phyloP scores from a whole-genome alignment of 2,113 vertebrate species.

The Pipa parva region DNA sequence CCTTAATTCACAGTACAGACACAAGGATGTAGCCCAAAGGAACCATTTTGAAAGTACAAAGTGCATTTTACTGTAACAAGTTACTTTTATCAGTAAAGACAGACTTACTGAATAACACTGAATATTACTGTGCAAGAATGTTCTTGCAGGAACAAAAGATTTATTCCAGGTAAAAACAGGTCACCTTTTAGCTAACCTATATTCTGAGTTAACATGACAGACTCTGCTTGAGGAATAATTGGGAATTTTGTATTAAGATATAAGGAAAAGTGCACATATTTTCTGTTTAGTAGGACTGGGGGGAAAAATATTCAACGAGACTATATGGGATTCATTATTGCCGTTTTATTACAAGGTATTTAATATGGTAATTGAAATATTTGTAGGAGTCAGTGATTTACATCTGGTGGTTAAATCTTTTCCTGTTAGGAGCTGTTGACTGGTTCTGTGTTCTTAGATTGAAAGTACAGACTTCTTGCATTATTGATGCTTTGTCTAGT shows the following conservation, averaged over 20 bases:
- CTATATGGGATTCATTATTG: too few relatives aligned
- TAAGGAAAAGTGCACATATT: not conserved
- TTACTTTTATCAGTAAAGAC: slow-evolving; percentile 38
- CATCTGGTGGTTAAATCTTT: too few relatives aligned
- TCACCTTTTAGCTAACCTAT: not conserved
- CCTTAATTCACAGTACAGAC: slow-evolving; percentile 37
- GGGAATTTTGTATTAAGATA: not conserved
- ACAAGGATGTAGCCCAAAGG: slow-evolving; percentile 36
- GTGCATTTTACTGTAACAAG: slow-evolving; percentile 32
- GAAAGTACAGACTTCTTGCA: too few relatives aligned
- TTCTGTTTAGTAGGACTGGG: not conserved
- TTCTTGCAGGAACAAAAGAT: slow-evolving; percentile 9
- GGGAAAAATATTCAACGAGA: too few relatives aligned
- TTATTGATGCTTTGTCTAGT: too few relatives aligned
- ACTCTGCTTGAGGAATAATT: not conserved
- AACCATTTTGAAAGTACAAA: slow-evolving; percentile 11
- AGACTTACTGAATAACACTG: slow-evolving; percentile 30
- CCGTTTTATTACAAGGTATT: too few relatives aligned
- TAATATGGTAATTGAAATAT: too few relatives aligned
- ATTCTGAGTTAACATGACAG: not conserved
- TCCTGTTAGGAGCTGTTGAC: too few relatives aligned
- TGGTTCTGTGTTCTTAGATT: too few relatives aligned
- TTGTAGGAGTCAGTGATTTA: too few relatives aligned
- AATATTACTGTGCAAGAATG: slow-evolving; percentile 10
- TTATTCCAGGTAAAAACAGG: slow-evolving; percentile 17